A percentile compares a stretch with the other conserved stretches of the same genome.
These are phyloP conservation scores for Mystacides longicornis DNA, from an alignment of 2,888 invertebrate genomes.

Conservation along the genomic window DNA sequence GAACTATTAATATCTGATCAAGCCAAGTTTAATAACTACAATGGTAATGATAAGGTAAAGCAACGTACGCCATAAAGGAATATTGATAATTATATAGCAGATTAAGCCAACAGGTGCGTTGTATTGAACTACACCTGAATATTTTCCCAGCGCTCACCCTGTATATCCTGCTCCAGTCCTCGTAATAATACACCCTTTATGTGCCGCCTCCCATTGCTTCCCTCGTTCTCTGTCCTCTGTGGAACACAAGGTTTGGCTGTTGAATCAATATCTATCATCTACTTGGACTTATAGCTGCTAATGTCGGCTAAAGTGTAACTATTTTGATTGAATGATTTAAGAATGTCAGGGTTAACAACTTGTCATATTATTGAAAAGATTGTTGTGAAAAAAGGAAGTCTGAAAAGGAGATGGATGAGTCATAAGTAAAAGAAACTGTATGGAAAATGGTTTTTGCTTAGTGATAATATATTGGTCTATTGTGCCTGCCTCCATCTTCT, in stretches of 20 bases:
- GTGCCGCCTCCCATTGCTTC: neutral
- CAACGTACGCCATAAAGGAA: neutral
- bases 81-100: neutral
- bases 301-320: too few relatives aligned
- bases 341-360: too few relatives aligned
- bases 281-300: too few relatives aligned
- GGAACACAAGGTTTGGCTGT: neutral
- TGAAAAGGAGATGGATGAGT: too few relatives aligned
- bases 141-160: neutral
- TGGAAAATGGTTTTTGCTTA: too few relatives aligned
- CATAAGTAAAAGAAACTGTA: too few relatives aligned
- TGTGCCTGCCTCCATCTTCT: too few relatives aligned
- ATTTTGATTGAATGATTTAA: too few relatives aligned
- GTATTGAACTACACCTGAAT: neutral
- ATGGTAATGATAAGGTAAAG: too few relatives aligned
- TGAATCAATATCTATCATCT: neutral
- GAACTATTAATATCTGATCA: neutral
- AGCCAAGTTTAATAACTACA: neutral
- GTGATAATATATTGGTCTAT: too few relatives aligned
- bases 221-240: neutral
- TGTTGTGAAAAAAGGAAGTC: too few relatives aligned
- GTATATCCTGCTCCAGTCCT: neutral
- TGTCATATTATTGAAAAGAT: too few relatives aligned
- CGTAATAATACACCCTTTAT: neutral
- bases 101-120: neutral